Evolutionary conservation across 2,113 vertebrate species (phyloP).

Genomic region (Ciconia boyciana): DNA sequence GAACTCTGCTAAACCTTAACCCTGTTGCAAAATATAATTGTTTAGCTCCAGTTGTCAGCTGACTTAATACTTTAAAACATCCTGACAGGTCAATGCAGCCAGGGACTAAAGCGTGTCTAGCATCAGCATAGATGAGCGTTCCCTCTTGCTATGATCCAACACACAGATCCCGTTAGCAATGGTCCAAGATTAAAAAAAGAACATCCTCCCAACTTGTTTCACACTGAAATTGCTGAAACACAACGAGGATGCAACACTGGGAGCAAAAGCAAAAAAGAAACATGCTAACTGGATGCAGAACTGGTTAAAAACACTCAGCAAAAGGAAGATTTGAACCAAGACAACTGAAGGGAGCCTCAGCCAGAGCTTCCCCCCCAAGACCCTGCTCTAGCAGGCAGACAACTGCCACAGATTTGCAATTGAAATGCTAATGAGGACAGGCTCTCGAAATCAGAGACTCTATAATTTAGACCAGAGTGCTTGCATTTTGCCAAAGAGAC

Average conservation of each 20-base stretch:
- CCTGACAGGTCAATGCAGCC: not conserved
- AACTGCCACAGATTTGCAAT: not conserved
- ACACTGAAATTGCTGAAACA: not conserved
- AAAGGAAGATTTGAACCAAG: not conserved
- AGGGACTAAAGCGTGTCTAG: not conserved
- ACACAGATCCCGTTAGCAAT: not conserved
- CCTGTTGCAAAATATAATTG: not conserved
- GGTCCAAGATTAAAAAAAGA: not conserved
- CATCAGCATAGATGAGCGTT: accelerated
- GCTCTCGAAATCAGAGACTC: not conserved
- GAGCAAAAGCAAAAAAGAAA: not conserved
- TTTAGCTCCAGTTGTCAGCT: not conserved
- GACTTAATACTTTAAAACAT: not conserved
- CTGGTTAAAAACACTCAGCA: not conserved
- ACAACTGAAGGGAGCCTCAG: not conserved
- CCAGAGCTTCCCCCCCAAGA: not conserved
- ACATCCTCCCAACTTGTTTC: not conserved
- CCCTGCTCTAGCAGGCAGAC: not conserved
- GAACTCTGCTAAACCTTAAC: not conserved
- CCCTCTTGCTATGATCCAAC: no score
- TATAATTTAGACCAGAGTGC: not conserved
- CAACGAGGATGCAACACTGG: not conserved
- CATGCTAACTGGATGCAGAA: not conserved
- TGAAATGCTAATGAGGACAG: not conserved
- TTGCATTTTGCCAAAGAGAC: not conserved